phyloP scores from a whole-genome alignment of 2,797 vertebrate genomes.

The Tadarida brasiliensis region DNA sequence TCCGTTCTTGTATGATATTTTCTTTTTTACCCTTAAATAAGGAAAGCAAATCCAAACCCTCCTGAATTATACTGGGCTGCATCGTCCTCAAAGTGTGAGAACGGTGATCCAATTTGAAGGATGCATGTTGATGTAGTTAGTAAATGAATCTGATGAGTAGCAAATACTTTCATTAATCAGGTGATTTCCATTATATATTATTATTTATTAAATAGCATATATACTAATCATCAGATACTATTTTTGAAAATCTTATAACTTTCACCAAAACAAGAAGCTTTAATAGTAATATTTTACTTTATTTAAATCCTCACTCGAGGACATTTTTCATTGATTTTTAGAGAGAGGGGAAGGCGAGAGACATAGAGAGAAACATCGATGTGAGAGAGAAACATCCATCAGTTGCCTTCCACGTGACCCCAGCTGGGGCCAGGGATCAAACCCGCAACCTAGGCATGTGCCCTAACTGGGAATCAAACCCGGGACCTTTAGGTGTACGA shows the following conservation, averaged over 20 bases:
- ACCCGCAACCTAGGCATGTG: no score
- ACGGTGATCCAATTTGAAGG: accelerated
- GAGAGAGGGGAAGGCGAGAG: no score
- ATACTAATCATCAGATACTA: not conserved
- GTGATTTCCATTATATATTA: not conserved
- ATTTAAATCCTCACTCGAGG: no score
- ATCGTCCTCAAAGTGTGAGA: not conserved
- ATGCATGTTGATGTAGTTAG: not conserved
- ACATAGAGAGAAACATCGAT: no score
- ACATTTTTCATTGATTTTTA: no score
- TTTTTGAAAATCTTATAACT: not conserved
- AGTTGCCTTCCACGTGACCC: no score
- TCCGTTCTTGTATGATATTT: accelerated
- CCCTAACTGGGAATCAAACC: no score
- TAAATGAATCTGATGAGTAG: not conserved
- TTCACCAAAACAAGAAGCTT: not conserved
- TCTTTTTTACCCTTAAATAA: not conserved
- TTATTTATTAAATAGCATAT: not conserved
- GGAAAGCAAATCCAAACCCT: not conserved
- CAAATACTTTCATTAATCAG: not conserved
- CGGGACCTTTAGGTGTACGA: no score
- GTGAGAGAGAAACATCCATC: no score
- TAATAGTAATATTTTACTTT: no score
- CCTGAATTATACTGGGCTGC: not conserved
- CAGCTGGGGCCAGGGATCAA: no score